Base-by-base conservation (phyloP, 2,797 vertebrate species). In the Toxotes lorentzi region DNA sequence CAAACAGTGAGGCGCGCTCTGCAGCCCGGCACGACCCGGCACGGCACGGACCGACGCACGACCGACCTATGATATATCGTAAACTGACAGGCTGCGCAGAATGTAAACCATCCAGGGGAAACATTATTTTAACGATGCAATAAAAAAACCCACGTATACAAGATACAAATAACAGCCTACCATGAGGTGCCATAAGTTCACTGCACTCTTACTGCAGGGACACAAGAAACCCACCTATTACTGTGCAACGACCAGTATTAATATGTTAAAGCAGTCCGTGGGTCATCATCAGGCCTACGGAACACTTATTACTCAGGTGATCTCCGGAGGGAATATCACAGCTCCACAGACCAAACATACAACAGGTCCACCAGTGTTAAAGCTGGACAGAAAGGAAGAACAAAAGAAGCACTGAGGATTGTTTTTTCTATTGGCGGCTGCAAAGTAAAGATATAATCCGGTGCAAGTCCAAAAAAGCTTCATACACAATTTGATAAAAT, bases 11-110 rank as follows among this genome's bases (percentile, higher is more conserved):
- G 24, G 40, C 34, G 35, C 17, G 2, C 62, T 24, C 19, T 19
- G 16, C 65, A 21, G 57, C 34, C 41, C 73, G 47, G 88, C 69
- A 75, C 83, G 81, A 81, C 65, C n/a, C 61, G 34, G 13, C 40
- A 32, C 6, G 56, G 38, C n/a, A 17, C 59, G n/a, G n/a, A 16
- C 38, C n/a, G 23, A 10, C 70, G 59, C 4, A 13, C 16, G 11
- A 4, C 27, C 16, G 64, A 35, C 5, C 21, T 48, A 3, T 38
- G 17, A 14, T 21, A 40, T 16, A 56, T 19, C 40, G 57, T 13
- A 47, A 57, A 70, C n/a, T 24, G 14, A 43, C 3, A 57, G 45
- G 4, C 63, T 61, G 53, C 38, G 24, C 5, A 10, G 45, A 40
- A 53, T 70, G 19, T 24, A 35, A 50, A 60, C 32, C 5, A 70